Evolutionary conservation across 30 jellyfish, hydroid and myxozoan genomes (phyloP).

Genomic region (Cassiopea andromeda): DNA sequence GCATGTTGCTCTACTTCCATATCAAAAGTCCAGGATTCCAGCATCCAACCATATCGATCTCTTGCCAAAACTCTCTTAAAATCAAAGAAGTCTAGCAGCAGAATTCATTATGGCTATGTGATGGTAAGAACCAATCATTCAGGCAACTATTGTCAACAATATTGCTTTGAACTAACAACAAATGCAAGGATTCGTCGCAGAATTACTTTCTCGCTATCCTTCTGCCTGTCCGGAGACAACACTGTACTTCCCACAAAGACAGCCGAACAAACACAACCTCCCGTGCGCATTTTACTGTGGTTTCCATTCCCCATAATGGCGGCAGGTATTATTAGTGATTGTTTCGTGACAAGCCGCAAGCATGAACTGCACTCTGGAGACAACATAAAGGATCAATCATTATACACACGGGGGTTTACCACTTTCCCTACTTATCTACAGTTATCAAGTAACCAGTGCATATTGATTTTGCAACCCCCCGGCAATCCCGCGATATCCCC

Average conservation of each 20-base stretch:
- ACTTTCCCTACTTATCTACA: neutral
- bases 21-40: constrained; percentile 20
- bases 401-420: constrained; percentile 24
- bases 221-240: constrained; percentile 19
- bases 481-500: neutral
- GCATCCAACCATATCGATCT: constrained; percentile 18
- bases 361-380: constrained; percentile 41
- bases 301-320: constrained; percentile 86
- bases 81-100: neutral
- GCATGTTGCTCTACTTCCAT: constrained; percentile 30
- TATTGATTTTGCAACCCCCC: neutral
- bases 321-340: constrained; percentile 70
- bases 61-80: neutral
- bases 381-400: constrained; percentile 20
- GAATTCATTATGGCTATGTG: neutral
- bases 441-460: neutral
- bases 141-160: neutral
- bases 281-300: constrained; percentile 74
- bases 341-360: constrained; percentile 76
- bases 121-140: neutral
- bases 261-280: constrained; percentile 77
- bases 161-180: neutral
- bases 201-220: neutral
- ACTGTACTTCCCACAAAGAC: constrained; percentile 63
- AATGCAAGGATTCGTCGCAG: neutral